phyloP scores from a whole-genome alignment of 2,888 invertebrate genomes.

The Antheraea assamensis region DNA sequence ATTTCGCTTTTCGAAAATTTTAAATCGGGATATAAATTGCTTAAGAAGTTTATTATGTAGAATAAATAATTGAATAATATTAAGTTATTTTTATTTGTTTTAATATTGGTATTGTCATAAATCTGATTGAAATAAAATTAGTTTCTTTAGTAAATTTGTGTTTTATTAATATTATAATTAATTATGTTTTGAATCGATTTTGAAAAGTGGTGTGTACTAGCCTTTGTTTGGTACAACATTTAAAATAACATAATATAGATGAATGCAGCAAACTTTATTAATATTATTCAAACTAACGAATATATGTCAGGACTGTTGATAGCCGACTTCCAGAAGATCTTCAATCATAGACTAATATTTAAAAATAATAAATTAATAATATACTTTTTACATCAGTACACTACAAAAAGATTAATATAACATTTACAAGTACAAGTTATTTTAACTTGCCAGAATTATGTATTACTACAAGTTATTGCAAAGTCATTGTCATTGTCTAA shows the following conservation, averaged over 20 bases:
- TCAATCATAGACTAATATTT: too few species aligned
- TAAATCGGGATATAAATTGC: neutral
- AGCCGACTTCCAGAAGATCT: too few species aligned
- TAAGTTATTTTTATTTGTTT: neutral
- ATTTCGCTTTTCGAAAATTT: neutral
- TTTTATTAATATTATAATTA: too few species aligned
- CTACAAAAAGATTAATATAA: neutral
- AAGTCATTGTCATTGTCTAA: neutral
- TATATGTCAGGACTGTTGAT: too few species aligned
- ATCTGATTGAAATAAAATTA: neutral
- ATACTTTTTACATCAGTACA: too few species aligned
- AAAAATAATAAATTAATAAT: too few species aligned
- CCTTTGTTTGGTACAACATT: too few species aligned
- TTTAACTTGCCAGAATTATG: neutral
- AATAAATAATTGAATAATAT: neutral
- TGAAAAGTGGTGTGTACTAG: too few species aligned
- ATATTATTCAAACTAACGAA: too few species aligned
- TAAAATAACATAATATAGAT: too few species aligned
- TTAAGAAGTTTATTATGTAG: neutral
- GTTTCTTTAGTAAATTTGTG: neutral
- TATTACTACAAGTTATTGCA: neutral
- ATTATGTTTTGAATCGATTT: neutral
- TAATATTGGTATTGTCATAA: neutral
- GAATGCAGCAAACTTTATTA: too few species aligned
- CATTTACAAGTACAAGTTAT: neutral